Base-by-base conservation (phyloP, 1,140 invertebrate genomes). In the Sinella curviseta region DNA sequence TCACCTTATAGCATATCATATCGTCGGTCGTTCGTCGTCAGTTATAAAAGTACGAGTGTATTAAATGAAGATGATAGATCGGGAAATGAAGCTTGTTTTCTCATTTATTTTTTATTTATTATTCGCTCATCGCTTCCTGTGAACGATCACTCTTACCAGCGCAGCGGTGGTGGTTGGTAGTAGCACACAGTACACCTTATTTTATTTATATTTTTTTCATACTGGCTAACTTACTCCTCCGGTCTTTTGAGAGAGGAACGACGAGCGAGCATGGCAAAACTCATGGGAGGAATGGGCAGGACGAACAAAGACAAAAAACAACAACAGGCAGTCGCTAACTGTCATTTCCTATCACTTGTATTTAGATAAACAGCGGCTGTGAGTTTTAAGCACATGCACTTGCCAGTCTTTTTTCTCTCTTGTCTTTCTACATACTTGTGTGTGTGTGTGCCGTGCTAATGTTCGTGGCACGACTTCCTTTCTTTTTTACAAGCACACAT, bases 41-140 rank as follows among this genome's bases (percentile, higher is more conserved):
- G n/a, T n/a, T n/a, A n/a, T n/a, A n/a, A n/a, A n/a, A n/a, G n/a
- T n/a, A n/a, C n/a, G n/a, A n/a, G n/a, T n/a, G n/a, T n/a, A n/a
- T n/a, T n/a, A n/a, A n/a, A n/a, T 48, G 39, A 48, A 8, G 39
- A 48, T 48, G 39, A 48, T 48, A 24, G 24, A 60, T 60, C 55
- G 55, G 55, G 55, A 60, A 60, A 26, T 60, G 55, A n/a, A 24
- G 55, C 24, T 60, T 14, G 55, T 60, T 26, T 60, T 60, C 55
- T n/a, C n/a, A n/a, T n/a, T n/a, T n/a, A n/a, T n/a, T 8, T 26
- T n/a, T 60, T 60, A 60, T 60, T 60, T 60, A 60, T 60, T 60
- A 60, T 26, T 60, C 55, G 24, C 55, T 60, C 55, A 60, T 60
- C 24, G 24, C n/a, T 60, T 60, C 55, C 55, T 60, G 55, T 60